phyloP scores from a whole-genome alignment of 2,888 invertebrate species.

The Stenodema calcarata region DNA sequence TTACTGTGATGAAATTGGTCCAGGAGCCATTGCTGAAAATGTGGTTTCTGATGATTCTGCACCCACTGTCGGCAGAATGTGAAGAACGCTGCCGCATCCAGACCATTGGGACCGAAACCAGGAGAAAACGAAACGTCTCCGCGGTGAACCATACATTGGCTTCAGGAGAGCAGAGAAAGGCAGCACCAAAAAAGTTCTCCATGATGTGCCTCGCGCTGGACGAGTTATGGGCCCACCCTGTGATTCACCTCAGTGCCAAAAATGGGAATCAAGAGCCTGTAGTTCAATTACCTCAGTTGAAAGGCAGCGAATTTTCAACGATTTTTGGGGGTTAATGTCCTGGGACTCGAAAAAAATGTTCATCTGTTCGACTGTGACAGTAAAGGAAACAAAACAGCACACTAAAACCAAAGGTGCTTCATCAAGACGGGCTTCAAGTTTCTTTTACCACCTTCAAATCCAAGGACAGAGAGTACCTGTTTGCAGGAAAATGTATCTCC shows the following conservation, averaged over 20 bases:
- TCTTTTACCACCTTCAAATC: constrained; percentile 22
- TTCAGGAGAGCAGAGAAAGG: constrained; percentile 9
- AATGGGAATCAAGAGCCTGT: constrained; percentile 14
- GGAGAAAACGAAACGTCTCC: constrained; percentile 7
- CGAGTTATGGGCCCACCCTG: constrained; percentile 31
- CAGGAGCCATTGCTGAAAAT: no score
- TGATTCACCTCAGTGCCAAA: background rate
- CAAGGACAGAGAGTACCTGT: background rate
- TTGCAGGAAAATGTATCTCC: constrained; percentile 23
- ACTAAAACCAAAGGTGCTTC: background rate
- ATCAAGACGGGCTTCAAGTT: background rate
- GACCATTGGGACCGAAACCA: background rate
- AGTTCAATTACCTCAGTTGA: background rate
- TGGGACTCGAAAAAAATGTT: constrained; percentile 40
- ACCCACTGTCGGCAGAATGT: background rate
- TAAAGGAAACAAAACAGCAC: background rate
- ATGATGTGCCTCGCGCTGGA: constrained; percentile 22
- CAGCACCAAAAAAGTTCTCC: constrained; percentile 30
- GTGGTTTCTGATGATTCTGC: background rate
- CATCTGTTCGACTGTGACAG: constrained; percentile 7
- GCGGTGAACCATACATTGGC: constrained; percentile 35
- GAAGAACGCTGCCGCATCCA: background rate
- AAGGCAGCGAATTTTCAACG: background rate
- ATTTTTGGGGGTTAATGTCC: constrained; percentile 24
- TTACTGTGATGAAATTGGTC: no score